Base-by-base conservation (phyloP, 2,113 vertebrate genomes). In the Grallaria varia region DNA sequence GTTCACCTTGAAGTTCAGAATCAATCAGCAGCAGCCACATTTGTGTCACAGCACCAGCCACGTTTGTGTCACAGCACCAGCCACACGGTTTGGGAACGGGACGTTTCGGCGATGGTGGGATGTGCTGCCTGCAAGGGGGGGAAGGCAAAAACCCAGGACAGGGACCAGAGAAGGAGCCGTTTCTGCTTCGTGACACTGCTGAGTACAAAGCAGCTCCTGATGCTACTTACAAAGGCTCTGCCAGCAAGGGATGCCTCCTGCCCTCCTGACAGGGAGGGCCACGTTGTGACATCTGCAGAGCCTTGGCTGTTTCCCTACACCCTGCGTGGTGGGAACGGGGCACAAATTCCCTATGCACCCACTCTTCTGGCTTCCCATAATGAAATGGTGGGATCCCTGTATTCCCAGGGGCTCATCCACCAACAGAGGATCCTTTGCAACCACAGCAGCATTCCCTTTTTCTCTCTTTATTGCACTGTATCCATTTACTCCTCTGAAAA, bases 71-170 rank as follows among this genome's bases (percentile, higher is more conserved):
- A 11, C 5, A 20, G 20, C 25, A 78, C 37, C 60, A 10, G 25
- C 35, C 31, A 12, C 31, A 24, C 7, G 17, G 3, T 16, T 10
- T 4, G 8, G 39, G 28, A 53, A 58, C 0, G 25, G 0, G 50
- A 52, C 8, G 8, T 45, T 62, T 22, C 52, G 56, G 42, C 1
- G 30, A 40, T 3, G 15, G 4, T 13, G 30, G 35, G 40, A 52
- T 31, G 21, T 21, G 23, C 37, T 49, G 28, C n/a, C 25, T 33
- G 27, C 21, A 17, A 50, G 19, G 4, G 3, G 3, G 12, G 3
- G 53, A 63, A 73, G 10, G 12, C 15, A 24, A 68, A n/a, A 50
- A 13, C 49, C 37, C 64, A 10, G 20, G 31, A 12, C 16, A 71
- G 47, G 10, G 14, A 19, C 55, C 78, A 83, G 49, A 50, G 15